phyloP scores from a whole-genome alignment of 2,888 invertebrate species.

The Asteroscopus sphinx region DNA sequence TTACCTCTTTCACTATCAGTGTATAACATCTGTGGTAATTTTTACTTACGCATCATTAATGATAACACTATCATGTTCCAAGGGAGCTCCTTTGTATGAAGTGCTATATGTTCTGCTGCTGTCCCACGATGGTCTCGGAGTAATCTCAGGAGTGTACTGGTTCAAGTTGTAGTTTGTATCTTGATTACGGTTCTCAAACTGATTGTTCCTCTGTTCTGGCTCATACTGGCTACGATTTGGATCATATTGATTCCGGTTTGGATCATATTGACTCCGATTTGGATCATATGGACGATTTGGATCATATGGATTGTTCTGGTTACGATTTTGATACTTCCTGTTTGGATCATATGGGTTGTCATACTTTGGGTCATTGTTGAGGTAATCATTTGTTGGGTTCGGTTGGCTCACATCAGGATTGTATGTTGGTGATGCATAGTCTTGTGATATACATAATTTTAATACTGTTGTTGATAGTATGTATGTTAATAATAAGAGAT shows the following conservation, averaged over 20 bases:
- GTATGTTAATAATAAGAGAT: slow-evolving; percentile 72
- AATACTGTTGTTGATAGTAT: slow-evolving; percentile 67
- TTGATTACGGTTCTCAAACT: slow-evolving; percentile 65
- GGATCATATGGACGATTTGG: slow-evolving; percentile 22
- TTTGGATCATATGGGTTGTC: slow-evolving; percentile 83
- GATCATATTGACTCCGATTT: slow-evolving; percentile 63
- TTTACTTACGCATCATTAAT: slow-evolving; percentile 88
- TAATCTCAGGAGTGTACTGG: slow-evolving; percentile 69
- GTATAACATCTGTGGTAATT: background rate
- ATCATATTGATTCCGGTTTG: slow-evolving; percentile 60
- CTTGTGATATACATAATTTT: slow-evolving; percentile 74
- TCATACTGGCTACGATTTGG: slow-evolving; percentile 38
- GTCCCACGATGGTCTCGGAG: slow-evolving; percentile 77
- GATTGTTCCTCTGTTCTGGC: slow-evolving; percentile 58
- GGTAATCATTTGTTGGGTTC: slow-evolving; percentile 80
- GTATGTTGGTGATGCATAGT: slow-evolving; percentile 79
- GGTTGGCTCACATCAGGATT: slow-evolving; percentile 73
- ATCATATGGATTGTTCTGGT: slow-evolving; percentile 64
- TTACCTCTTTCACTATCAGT: too few relatives aligned
- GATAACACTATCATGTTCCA: slow-evolving; percentile 86
- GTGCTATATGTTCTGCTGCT: slow-evolving; percentile 68
- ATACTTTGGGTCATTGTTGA: slow-evolving; percentile 72
- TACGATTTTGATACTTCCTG: slow-evolving; percentile 67
- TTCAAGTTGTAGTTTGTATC: slow-evolving; percentile 68
- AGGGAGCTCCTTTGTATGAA: slow-evolving; percentile 69